Percentiles rank a stretch among this genome's conserved stretches.
Evolutionary conservation across 2,888 invertebrate species (phyloP).

Genomic region (Synanthedon vespiformis): DNA sequence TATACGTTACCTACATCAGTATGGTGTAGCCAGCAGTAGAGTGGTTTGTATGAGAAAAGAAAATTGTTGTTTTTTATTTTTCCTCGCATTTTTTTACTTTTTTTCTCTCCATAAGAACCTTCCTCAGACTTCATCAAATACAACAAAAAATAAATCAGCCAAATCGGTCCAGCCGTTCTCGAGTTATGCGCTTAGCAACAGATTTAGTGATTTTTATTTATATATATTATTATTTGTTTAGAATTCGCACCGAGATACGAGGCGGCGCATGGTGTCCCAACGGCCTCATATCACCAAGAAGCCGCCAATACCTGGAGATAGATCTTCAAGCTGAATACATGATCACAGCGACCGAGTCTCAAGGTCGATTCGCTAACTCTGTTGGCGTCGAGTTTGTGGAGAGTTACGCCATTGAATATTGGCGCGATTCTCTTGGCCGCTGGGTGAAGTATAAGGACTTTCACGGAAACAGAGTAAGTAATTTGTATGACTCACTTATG

Average conservation of each 20-base stretch:
- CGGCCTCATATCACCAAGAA: conserved; percentile 79
- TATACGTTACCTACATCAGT: background rate
- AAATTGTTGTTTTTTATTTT: no score
- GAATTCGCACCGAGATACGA: conserved; percentile 85
- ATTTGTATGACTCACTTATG: no score
- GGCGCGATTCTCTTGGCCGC: conserved; percentile 74
- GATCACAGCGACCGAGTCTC: conserved; percentile 88
- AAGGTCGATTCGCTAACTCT: conserved; percentile 92
- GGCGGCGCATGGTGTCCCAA: conserved; percentile 96
- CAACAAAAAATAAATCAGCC: no score
- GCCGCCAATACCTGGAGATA: conserved; percentile 86
- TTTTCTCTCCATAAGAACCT: no score
- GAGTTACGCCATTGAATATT: conserved; percentile 85
- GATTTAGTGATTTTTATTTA: no score
- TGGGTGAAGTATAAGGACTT: conserved; percentile 87
- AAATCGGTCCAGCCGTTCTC: no score
- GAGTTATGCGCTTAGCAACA: no score
- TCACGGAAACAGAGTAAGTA: conserved; percentile 78
- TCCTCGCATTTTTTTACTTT: no score
- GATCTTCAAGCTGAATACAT: conserved; percentile 81
- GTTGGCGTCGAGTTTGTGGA: conserved; percentile 91
- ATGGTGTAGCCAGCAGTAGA: no score
- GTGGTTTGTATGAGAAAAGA: no score
- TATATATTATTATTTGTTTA: conserved; percentile 44
- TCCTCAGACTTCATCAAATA: no score